A percentile compares a stretch with the other conserved stretches of the same genome.
Evolutionary conservation across 2,888 invertebrate species (phyloP).

Genomic region (Cyrtodaria siliqua): DNA sequence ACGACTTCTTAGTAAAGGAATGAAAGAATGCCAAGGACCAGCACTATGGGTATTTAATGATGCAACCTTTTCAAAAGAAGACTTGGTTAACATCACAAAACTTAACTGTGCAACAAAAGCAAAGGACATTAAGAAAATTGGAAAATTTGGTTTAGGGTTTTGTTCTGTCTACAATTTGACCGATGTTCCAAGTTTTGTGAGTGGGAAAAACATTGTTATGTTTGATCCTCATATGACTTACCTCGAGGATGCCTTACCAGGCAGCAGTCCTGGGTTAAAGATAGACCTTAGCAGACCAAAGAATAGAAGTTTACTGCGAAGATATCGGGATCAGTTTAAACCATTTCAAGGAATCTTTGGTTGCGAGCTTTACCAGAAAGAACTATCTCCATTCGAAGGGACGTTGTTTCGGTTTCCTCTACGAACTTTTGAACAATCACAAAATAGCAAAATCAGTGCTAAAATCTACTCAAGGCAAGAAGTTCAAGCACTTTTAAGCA

Average conservation of each 20-base stretch:
- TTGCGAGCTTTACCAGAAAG: slow-evolving; percentile 82
- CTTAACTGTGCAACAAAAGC: slow-evolving; percentile 82
- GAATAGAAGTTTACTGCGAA: slow-evolving; percentile 55
- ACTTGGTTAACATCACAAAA: too few species aligned
- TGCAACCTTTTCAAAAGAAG: slow-evolving; percentile 77
- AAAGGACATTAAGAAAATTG: slow-evolving; percentile 77
- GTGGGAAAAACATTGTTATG: too few species aligned
- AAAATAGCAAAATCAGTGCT: slow-evolving; percentile 77
- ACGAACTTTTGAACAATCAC: too few species aligned
- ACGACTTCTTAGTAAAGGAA: too few species aligned
- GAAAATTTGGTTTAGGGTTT: slow-evolving; percentile 84
- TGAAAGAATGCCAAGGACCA: too few species aligned
- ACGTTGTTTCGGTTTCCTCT: too few species aligned
- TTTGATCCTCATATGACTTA: slow-evolving; percentile 82
- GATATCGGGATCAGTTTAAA: slow-evolving; percentile 71
- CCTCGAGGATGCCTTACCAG: slow-evolving; percentile 68
- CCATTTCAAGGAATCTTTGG: too few species aligned
- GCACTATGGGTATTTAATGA: slow-evolving; percentile 84
- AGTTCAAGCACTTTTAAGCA: slow-evolving; percentile 71
- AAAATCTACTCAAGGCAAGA: slow-evolving; percentile 71
- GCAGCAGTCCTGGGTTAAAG: slow-evolving; percentile 66
- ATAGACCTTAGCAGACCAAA: slow-evolving; percentile 47
- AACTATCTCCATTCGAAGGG: slow-evolving; percentile 69
- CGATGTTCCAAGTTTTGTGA: slow-evolving; percentile 83
- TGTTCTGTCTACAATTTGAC: slow-evolving; percentile 84